Percentiles rank a stretch among this genome's conserved stretches.
Evolutionary conservation across 2,888 invertebrate genomes (phyloP).

Genomic region (Eurytoma californica): DNA sequence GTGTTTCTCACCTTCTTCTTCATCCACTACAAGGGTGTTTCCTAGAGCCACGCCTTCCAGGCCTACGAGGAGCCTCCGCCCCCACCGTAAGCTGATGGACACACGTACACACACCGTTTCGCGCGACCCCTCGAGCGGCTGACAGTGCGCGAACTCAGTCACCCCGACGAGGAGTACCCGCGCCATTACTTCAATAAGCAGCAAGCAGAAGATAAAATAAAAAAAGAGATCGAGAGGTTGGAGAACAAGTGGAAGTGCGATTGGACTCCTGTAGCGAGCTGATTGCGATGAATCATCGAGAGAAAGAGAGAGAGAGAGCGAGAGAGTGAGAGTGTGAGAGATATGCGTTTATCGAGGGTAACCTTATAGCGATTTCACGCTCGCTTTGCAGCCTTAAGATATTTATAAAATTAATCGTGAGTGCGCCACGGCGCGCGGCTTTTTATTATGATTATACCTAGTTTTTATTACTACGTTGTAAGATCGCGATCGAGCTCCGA

Average conservation of each 20-base stretch:
- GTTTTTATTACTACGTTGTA: constrained; percentile 30
- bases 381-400: constrained; percentile 58
- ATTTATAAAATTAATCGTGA: constrained; percentile 35
- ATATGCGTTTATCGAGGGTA: constrained; percentile 33
- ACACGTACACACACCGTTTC: no score
- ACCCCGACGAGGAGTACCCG: background rate
- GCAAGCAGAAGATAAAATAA: background rate
- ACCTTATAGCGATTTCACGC: constrained; percentile 44
- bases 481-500: background rate
- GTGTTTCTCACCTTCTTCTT: constrained; percentile 97
- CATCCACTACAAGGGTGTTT: constrained; percentile 93
- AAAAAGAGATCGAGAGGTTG: background rate
- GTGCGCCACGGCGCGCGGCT: constrained; percentile 45
- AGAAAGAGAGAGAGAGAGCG: constrained; percentile 1
- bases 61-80: constrained; percentile 36
- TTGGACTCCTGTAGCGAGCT: background rate
- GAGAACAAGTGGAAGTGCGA: background rate
- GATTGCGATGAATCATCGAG: background rate
- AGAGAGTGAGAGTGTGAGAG: background rate
- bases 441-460: constrained; percentile 32
- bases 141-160: no score
- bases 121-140: no score
- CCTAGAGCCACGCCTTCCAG: constrained; percentile 75
- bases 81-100: background rate
- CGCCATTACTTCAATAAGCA: no score